phyloP scores from a whole-genome alignment of 2,888 invertebrate genomes.

The Aporophyla nigra region DNA sequence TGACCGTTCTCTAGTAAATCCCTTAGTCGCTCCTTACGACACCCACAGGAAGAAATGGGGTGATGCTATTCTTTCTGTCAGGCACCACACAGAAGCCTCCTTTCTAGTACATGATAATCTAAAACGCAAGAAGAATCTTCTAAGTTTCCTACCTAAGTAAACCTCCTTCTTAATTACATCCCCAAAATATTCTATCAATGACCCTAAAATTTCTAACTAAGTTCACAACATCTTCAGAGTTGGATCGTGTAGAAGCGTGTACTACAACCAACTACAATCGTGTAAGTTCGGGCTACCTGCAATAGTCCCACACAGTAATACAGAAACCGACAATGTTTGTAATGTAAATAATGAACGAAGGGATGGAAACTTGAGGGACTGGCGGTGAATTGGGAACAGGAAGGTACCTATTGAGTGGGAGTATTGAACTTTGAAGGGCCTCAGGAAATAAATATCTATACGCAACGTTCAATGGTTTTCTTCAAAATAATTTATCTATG shows the following conservation, averaged over 20 bases:
- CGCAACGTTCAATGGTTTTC: background rate
- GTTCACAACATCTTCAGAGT: constrained; percentile 29
- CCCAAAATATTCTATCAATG: constrained; percentile 17
- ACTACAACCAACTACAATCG: constrained; percentile 10
- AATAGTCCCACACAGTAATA: constrained; percentile 23
- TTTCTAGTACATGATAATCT: background rate
- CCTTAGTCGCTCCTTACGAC: too few species aligned
- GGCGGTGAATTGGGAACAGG: background rate
- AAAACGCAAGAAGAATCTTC: background rate
- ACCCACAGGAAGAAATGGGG: too few species aligned
- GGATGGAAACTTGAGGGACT: constrained; percentile 43
- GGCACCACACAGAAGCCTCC: too few species aligned
- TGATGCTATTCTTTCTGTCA: too few species aligned
- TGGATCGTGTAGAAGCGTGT: constrained; percentile 14
- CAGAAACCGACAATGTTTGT: constrained; percentile 45
- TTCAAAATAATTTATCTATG: background rate
- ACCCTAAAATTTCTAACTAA: background rate
- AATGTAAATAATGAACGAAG: constrained; percentile 54
- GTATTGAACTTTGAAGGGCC: constrained; percentile 24
- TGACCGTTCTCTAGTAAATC: too few species aligned
- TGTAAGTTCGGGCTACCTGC: constrained; percentile 30
- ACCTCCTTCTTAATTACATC: background rate
- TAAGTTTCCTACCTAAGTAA: background rate
- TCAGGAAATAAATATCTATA: background rate
- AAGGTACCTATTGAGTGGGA: constrained; percentile 24